phyloP scores from a whole-genome alignment of 1,140 invertebrate species.

The Cydia pomonella region DNA sequence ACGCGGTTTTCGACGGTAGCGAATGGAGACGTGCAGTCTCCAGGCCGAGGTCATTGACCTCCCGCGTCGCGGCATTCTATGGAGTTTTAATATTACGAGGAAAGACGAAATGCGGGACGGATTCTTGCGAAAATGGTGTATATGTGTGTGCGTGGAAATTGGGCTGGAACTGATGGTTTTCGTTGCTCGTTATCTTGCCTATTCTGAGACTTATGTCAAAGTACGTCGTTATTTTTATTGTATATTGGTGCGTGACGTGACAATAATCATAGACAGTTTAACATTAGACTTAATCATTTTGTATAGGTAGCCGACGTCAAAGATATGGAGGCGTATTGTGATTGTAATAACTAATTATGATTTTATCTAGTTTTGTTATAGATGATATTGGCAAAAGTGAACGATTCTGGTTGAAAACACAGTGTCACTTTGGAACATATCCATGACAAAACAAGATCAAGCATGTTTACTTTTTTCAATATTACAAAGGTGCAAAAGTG shows the following conservation, averaged over 20 bases:
- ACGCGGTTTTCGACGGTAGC: not conserved
- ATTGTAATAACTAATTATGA: no score
- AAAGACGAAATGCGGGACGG: conserved; percentile 1
- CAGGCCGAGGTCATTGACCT: conserved; percentile 3
- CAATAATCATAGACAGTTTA: no score
- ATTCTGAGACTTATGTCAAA: not conserved
- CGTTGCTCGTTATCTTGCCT: not conserved
- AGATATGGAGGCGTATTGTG: no score
- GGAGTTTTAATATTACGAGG: conserved; percentile 26
- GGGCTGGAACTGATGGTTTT: not conserved
- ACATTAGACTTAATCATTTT: no score
- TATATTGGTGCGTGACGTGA: not conserved
- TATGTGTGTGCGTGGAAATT: conserved; percentile 6
- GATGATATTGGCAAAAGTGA: no score
- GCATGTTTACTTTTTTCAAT: no score
- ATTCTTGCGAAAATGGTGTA: not conserved
- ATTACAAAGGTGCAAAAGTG: no score
- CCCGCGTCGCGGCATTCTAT: conserved; percentile 19
- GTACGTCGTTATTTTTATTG: not conserved
- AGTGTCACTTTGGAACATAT: no score
- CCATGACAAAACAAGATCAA: no score
- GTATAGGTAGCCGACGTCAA: no score
- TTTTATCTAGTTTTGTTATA: no score
- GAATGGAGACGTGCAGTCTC: conserved; percentile 24
- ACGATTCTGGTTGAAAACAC: no score